Percentiles rank a stretch among this genome's conserved stretches.
Evolutionary conservation across 2,888 invertebrate genomes (phyloP).

Genomic region (Eupeodes latifasciatus): DNA sequence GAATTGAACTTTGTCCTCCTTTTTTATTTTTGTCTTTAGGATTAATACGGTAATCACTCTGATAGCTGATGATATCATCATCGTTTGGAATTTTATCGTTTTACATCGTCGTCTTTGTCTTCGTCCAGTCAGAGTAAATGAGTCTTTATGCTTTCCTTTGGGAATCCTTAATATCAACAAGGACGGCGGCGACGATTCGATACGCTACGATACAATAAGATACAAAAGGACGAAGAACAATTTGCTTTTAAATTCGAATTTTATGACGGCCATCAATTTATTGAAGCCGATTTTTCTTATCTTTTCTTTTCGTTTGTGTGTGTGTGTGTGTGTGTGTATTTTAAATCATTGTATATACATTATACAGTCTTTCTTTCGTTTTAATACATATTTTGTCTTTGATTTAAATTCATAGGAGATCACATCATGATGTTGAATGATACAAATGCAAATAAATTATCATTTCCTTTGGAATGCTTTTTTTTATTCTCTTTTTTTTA

Average conservation of each 20-base stretch:
- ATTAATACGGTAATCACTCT: constrained; percentile 74
- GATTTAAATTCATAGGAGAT: constrained; percentile 67
- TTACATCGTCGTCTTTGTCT: constrained; percentile 23
- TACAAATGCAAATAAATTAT: constrained; percentile 64
- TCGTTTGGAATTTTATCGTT: constrained; percentile 55
- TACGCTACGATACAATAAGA: not conserved
- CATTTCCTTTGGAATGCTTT: constrained; percentile 37
- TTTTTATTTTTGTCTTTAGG: constrained; percentile 40
- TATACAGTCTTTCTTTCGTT: constrained; percentile 3
- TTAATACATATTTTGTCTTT: constrained; percentile 32
- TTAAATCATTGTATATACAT: constrained; percentile 10
- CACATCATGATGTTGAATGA: constrained; percentile 37
- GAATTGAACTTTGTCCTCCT: constrained; percentile 11
- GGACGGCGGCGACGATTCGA: not conserved
- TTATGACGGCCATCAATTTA: constrained; percentile 75
- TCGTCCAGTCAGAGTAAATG: not conserved
- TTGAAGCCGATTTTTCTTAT: constrained; percentile 63
- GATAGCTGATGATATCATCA: constrained; percentile 74
- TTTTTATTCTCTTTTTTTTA: constrained; percentile 1
- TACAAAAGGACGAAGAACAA: constrained; percentile 64
- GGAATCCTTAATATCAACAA: not conserved
- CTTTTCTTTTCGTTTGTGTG: not conserved
- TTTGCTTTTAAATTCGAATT: constrained; percentile 74
- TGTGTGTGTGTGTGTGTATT: not conserved
- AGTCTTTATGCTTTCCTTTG: not conserved